Conservation (phyloP, 2,113 vertebrate genomes). For the Opisthocomus hoazin region DNA sequence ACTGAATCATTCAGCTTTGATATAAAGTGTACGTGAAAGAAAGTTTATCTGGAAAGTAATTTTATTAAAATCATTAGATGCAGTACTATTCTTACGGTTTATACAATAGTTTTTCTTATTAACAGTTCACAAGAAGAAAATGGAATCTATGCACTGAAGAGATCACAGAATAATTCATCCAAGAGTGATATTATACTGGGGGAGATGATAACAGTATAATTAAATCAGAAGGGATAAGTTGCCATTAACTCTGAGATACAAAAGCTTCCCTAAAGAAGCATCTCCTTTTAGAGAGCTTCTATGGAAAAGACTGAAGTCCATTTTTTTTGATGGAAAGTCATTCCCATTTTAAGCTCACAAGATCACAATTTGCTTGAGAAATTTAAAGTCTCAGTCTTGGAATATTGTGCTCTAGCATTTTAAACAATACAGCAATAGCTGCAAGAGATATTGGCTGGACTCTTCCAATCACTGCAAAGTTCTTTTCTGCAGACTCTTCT, state of each 20-base stretch:
- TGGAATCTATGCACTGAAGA: neutral
- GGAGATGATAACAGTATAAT: neutral
- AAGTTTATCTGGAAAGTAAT: neutral
- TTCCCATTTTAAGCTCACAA: neutral
- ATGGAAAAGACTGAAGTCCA: neutral
- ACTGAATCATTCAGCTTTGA: neutral
- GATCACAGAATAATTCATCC: neutral
- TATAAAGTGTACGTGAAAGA: neutral
- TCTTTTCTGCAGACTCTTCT: neutral
- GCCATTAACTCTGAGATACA: neutral
- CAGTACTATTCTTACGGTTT: neutral
- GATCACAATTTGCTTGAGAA: neutral
- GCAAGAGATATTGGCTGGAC: neutral
- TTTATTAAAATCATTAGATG: slow-evolving; percentile 15
- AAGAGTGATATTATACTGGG: neutral
- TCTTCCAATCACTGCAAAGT: neutral
- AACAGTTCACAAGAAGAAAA: slow-evolving; percentile 21
- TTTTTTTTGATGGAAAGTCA: neutral
- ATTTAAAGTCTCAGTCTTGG: neutral
- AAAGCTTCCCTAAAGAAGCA: neutral
- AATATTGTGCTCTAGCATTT: neutral
- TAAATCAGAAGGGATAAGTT: neutral
- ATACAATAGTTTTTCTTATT: neutral
- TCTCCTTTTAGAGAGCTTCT: neutral
- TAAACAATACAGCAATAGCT: neutral